phyloP scores from a whole-genome alignment of 2,797 vertebrate species.

The Myripristis jacobus region DNA sequence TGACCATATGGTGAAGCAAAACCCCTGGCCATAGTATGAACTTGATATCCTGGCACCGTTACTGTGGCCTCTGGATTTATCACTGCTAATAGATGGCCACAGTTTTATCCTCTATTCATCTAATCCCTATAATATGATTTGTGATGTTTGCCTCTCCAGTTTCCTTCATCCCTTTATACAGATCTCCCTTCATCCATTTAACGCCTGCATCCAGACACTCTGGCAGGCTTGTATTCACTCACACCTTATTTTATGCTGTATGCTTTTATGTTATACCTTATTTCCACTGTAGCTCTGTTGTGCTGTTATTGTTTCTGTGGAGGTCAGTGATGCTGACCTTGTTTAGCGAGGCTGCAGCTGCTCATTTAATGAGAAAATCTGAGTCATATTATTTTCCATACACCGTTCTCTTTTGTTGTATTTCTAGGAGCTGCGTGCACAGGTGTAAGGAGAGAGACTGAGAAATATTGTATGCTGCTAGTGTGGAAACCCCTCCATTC shows the following conservation, averaged over 20 bases:
- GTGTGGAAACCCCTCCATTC: neutral
- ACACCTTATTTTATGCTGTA: conserved; percentile 10
- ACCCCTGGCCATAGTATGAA: neutral
- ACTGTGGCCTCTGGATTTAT: conserved; percentile 12
- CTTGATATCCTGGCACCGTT: neutral
- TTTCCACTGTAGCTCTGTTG: neutral
- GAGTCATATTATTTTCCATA: conserved; percentile 1
- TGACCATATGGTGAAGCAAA: neutral
- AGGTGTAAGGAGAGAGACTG: neutral
- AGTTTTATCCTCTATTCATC: conserved; percentile 13
- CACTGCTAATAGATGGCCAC: neutral
- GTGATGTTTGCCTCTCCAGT: conserved; percentile 32
- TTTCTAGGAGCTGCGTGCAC: neutral
- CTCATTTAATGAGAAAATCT: neutral
- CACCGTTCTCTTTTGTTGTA: neutral
- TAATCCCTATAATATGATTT: conserved; percentile 37
- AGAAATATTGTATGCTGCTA: neutral
- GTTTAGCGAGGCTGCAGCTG: conserved; percentile 23
- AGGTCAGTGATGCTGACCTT: conserved; percentile 20
- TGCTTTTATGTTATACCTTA: no score
- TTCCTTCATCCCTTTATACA: conserved; percentile 57
- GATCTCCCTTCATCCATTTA: conserved; percentile 50
- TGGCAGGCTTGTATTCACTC: conserved; percentile 18
- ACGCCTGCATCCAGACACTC: conserved; percentile 15
- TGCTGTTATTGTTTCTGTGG: conserved; percentile 18